phyloP scores from a whole-genome alignment of 2,797 vertebrate species.

The Oreochromis mossambicus region DNA sequence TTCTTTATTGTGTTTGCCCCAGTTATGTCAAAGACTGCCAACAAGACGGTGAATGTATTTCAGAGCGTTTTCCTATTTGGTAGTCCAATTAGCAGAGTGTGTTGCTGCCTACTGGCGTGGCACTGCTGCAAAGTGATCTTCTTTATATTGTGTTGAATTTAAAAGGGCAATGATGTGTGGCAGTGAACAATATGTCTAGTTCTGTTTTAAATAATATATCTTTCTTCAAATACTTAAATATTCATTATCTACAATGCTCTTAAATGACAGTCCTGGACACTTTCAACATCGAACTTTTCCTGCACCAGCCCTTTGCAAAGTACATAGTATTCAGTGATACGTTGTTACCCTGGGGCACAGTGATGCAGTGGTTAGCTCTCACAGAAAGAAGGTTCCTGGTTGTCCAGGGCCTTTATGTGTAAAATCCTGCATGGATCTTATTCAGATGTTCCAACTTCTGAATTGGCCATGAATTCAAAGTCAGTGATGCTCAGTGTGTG shows the following conservation, averaged over 20 bases:
- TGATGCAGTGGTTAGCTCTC: not conserved
- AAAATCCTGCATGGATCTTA: not conserved
- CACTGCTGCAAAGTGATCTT: not conserved
- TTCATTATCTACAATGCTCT: constrained; percentile 5
- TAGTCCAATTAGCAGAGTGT: constrained; percentile 31
- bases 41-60: constrained; percentile 31
- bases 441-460: not conserved
- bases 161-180: not conserved
- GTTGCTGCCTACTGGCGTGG: not conserved
- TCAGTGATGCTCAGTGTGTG: not conserved
- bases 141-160: constrained; percentile 16
- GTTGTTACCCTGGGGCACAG: not conserved
- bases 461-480: not conserved
- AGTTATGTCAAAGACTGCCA: constrained; percentile 50
- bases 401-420: not conserved
- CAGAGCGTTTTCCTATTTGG: constrained; percentile 10
- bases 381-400: not conserved
- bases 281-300: not conserved
- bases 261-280: not conserved
- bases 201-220: constrained; percentile 31
- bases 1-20: constrained; percentile 54
- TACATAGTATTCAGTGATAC: not conserved
- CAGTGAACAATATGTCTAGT: not conserved
- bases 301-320: not conserved
- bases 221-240: constrained; percentile 18